Base-by-base conservation (phyloP, 2,113 vertebrate genomes). In the Pseudopipra pipra region DNA sequence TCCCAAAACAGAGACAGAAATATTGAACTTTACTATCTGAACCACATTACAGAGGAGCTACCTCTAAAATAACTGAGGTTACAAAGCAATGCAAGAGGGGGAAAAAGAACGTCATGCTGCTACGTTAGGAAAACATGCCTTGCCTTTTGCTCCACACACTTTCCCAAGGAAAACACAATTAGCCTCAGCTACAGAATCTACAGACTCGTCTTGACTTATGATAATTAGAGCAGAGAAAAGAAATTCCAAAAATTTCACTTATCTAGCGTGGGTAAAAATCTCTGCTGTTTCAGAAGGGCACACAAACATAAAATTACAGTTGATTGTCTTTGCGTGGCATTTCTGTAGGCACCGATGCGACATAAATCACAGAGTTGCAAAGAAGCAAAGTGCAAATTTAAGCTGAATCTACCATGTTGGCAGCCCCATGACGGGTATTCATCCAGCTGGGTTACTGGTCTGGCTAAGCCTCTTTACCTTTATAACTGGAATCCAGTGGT, bases 1-100 rank as follows among this genome's bases (percentile, higher is more conserved):
- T 77, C 86, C 87, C 68, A 66, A 93, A 94, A 94, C 25, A 76
- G 27, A 63, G 31, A 75, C 18, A 63, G 54, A 66, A 95, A 87
- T 85, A 85, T 2, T 87, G n/a, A 87, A 66, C 85, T 94, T 84
- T 89, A 77, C 37, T 84, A 22, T n/a, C 55, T 28, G 55, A 93
- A 47, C 23, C 39, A 23, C 35, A 81, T 44, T 61, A 47, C 86
- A 51, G n/a, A 87, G 35, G 30, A 89, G 33, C 5, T 71, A 28
- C 27, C 0, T 18, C 49, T 61, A 63, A 91, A 90, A 89, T 58
- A 74, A 74, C 33, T 4, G 4, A 75, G 3, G 3, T n/a, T 74
- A 67, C 4, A 70, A 74, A 88, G 63, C 49, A 80, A 35, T 9
- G 22, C 19, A 39, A 4, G 13, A 23, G 3, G 35, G 8, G 6